These are phyloP conservation scores for Enteromius trimaculatus DNA, from an alignment of 2,797 vertebrate genomes.

Conservation along the genomic window DNA sequence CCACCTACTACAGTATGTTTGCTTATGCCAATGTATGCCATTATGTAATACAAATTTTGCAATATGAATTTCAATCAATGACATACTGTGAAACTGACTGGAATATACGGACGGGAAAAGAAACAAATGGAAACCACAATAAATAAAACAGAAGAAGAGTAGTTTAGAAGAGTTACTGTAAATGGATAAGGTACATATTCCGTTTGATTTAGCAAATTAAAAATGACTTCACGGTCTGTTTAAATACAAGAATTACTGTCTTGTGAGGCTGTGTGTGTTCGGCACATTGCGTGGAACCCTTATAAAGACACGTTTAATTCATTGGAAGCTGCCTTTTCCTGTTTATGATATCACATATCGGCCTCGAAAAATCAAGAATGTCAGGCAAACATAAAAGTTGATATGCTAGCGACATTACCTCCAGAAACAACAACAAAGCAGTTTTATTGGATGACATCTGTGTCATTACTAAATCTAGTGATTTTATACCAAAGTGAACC, in stretches of 20 bases:
- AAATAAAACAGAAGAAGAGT: neutral
- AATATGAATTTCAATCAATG: conserved; percentile 5
- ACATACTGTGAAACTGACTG: neutral
- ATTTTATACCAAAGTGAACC: conserved; percentile 55
- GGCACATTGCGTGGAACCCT: neutral
- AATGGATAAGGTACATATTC: neutral
- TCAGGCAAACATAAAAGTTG: neutral
- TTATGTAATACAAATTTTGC: conserved; percentile 8
- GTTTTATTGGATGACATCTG: neutral
- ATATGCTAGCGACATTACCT: neutral
- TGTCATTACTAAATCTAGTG: neutral
- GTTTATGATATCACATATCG: neutral
- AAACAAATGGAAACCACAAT: neutral
- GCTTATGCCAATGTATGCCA: neutral
- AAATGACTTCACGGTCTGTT: neutral
- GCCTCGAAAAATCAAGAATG: neutral
- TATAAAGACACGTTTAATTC: neutral
- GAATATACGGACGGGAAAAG: neutral
- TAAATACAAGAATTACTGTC: neutral
- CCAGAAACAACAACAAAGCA: conserved; percentile 3
- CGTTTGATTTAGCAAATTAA: conserved; percentile 14
- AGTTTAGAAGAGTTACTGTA: neutral
- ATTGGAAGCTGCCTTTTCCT: neutral
- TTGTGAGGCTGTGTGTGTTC: conserved; percentile 2
- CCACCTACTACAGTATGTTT: conserved; percentile 28